Evolutionary conservation across 2,888 invertebrate species (phyloP), one percentile per base, ranked within the genome.

Genomic region (Temnothorax ravouxi): DNA sequence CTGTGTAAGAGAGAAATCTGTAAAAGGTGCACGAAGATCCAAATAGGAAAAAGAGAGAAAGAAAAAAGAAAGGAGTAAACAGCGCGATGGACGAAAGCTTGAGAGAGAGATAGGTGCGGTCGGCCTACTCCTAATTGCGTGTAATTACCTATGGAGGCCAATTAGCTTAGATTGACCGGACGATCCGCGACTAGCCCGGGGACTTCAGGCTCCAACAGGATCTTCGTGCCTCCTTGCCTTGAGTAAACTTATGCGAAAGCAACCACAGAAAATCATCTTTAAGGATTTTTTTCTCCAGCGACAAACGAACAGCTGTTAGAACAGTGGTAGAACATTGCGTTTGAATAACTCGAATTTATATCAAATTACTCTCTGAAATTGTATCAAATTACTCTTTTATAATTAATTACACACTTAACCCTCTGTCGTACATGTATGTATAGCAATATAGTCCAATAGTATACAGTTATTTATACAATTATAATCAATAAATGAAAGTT

Each of bases 101-200:
- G 81, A 77, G 75, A 84, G 50, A 81, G 56, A 80, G 29, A 29
- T 3, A 29, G 50, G 66, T 88, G 86, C 91, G 90, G 90, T 86
- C 90, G 88, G 92, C 88, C 93, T 92, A 92, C 92, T 93, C 94
- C 94, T 94, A 94, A 94, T 94, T 94, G 93, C 93, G 93, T 93
- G 93, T 94, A 94, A 94, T 94, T 94, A 94, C 93, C 93, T 93
- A 92, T 92, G 91, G 93, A 91, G 91, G 92, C 93, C 94, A 94
- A 94, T 94, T 94, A 94, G 93, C 91, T 92, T 89, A 92, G 92
- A 94, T 94, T 92, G 94, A 92, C 90, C 90, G 89, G 91, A 88
- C 89, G 91, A 92, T 90, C 90, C 88, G 89, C 90, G 89, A 61
- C 86, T 86, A 87, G 88, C 91, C 91, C 87, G 89, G 88, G 91